Evolutionary conservation across 2,113 vertebrate genomes (phyloP).

Genomic region (Eubucco bourcierii): DNA sequence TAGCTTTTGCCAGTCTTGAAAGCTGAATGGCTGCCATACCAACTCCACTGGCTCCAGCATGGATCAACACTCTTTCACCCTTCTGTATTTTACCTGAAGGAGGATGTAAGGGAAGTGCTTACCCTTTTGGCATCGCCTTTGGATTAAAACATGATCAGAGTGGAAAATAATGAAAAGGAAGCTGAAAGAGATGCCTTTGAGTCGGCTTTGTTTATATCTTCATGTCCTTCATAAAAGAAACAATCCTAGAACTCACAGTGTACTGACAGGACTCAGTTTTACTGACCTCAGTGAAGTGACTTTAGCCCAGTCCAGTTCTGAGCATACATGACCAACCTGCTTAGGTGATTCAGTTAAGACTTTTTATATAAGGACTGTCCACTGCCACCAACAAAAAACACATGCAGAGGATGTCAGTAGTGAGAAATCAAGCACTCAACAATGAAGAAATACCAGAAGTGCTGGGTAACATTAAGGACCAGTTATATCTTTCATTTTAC

Average conservation of each 20-base stretch:
- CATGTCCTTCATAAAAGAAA: background rate
- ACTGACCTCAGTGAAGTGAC: background rate
- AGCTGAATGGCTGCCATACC: conserved; percentile 86
- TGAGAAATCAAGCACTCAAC: background rate
- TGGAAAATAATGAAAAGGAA: background rate
- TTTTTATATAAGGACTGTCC: background rate
- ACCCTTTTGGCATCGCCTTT: background rate
- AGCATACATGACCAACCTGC: background rate
- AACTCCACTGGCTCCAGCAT: conserved; percentile 83
- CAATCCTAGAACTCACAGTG: background rate
- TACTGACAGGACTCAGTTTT: background rate
- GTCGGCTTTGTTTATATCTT: background rate
- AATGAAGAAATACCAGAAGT: background rate
- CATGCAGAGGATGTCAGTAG: background rate
- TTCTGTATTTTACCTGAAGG: conserved; percentile 78
- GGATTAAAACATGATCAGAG: background rate
- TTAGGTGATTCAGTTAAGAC: background rate
- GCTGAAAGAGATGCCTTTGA: background rate
- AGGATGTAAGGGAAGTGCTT: background rate
- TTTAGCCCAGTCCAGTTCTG: background rate
- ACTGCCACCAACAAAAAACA: background rate
- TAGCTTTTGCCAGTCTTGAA: conserved; percentile 74
- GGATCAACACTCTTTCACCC: conserved; percentile 81
- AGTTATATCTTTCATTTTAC: background rate
- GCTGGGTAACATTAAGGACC: background rate